Base-by-base conservation (phyloP, 2,888 invertebrate species). In the Drosophila atripex region DNA sequence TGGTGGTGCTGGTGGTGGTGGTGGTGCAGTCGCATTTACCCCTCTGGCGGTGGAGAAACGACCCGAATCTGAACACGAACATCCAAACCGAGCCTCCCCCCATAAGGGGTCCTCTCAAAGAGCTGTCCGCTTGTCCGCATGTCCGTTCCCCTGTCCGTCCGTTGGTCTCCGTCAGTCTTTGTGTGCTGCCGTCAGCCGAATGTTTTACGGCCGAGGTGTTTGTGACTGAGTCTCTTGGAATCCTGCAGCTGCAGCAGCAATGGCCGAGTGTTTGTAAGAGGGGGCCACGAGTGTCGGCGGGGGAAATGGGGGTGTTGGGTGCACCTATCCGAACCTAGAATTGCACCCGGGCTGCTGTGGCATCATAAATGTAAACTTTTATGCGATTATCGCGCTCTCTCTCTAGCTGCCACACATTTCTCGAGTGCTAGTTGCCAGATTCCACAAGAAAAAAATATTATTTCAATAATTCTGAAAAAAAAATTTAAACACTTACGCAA, bases 301-400 rank as follows among this genome's bases (percentile, higher is more conserved):
- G 50, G 9, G 52, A 18, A 38, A 21, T 11, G 64, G 23, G 32
- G 41, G 32, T 39, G 39, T 46, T 68, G 58, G 64, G 57, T 74
- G 72, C 84, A 86, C 82, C 82, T 82, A 88, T 79, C 77, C 66
- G 74, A 78, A 65, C 77, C 73, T 66, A 65, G 38, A 32, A 70
- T 68, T 55, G 61, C 64, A 35, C 41, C 28, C 39, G 39, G 64
- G 70, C 73, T 54, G 49, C 45, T 64, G 65, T 60, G 69, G 83
- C 86, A 74, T 88, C 86, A 83, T 82, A 88, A 82, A 88, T 88
- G 82, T 79, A 73, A 88, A 82, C 82, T 83, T 82, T 88, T 88
- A 83, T 88, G 76, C 75, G 84, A 82, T 77, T 88, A 83, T 79
- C 55, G 60, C 77, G 75, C 54, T 74, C 88, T 83, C 86, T 74